Percentiles rank a stretch among this genome's conserved stretches.
phyloP scores from a whole-genome alignment of 2,113 vertebrate species.

The Pseudopipra pipra region DNA sequence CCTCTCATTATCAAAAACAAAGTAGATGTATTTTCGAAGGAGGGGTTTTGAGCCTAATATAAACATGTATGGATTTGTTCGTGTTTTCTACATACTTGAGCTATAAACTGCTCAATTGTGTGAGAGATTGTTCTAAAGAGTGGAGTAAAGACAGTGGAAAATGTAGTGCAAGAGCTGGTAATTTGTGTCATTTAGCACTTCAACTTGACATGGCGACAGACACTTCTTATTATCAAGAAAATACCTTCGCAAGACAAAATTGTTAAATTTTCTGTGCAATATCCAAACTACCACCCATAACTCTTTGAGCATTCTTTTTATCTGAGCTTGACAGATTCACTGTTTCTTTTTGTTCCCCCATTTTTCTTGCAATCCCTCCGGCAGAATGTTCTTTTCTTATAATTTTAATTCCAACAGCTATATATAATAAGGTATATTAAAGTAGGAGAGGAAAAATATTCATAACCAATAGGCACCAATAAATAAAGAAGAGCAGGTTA shows the following conservation, averaged over 20 bases:
- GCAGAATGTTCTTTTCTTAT: neutral
- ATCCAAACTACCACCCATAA: neutral
- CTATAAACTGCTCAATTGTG: neutral
- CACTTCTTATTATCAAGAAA: neutral
- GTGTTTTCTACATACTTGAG: neutral
- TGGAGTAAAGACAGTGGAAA: neutral
- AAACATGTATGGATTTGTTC: neutral
- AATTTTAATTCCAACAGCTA: neutral
- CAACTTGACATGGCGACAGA: neutral
- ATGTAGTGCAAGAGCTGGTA: neutral
- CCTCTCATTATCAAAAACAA: neutral
- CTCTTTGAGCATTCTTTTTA: neutral
- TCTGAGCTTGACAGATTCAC: neutral
- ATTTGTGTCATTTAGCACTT: neutral
- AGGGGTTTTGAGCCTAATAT: neutral
- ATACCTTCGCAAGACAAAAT: neutral
- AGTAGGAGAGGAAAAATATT: neutral
- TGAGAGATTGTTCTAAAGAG: neutral
- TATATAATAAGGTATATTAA: neutral
- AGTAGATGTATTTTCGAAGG: neutral
- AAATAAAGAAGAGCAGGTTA: neutral
- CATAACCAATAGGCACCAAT: neutral
- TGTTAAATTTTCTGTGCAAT: neutral
- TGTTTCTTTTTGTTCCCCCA: neutral
- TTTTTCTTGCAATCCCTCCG: neutral